A percentile compares a stretch with the other conserved stretches of the same genome.
Conservation (phyloP, 1,140 invertebrate genomes). For the Papilio glaucus region DNA sequence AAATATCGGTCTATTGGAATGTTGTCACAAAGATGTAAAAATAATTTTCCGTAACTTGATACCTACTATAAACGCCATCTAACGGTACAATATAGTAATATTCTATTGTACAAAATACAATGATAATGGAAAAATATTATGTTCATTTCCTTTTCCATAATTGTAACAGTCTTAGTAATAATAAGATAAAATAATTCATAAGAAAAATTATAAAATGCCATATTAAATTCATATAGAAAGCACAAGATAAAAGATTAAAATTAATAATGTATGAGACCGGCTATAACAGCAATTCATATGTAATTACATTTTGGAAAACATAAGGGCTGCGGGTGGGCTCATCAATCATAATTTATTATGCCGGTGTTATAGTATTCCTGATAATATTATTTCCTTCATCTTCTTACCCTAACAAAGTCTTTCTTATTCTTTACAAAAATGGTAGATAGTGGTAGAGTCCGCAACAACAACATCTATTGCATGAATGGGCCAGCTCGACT, state of each 20-base stretch:
- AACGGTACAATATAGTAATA: background rate
- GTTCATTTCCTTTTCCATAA: background rate
- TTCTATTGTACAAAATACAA: background rate
- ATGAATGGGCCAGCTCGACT: too few relatives aligned
- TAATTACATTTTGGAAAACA: slow-evolving; percentile 15
- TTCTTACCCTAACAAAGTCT: background rate
- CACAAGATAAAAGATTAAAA: slow-evolving; percentile 22
- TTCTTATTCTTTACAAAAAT: background rate
- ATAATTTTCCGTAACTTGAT: background rate
- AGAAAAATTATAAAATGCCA: background rate
- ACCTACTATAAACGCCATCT: background rate
- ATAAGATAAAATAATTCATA: background rate
- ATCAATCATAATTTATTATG: slow-evolving; percentile 20
- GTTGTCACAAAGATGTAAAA: too few relatives aligned
- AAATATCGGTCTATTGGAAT: too few relatives aligned
- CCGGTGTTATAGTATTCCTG: background rate
- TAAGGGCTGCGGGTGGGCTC: background rate
- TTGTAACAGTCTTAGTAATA: too few relatives aligned
- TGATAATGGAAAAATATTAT: background rate
- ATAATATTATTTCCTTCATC: background rate
- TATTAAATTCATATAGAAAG: background rate
- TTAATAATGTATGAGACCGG: slow-evolving; percentile 5
- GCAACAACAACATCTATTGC: too few relatives aligned
- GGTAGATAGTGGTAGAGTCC: too few relatives aligned
- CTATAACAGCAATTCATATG: slow-evolving; percentile 16